Evolutionary conservation across 2,113 vertebrate species (phyloP).

Genomic region (Syngnathus typhle): DNA sequence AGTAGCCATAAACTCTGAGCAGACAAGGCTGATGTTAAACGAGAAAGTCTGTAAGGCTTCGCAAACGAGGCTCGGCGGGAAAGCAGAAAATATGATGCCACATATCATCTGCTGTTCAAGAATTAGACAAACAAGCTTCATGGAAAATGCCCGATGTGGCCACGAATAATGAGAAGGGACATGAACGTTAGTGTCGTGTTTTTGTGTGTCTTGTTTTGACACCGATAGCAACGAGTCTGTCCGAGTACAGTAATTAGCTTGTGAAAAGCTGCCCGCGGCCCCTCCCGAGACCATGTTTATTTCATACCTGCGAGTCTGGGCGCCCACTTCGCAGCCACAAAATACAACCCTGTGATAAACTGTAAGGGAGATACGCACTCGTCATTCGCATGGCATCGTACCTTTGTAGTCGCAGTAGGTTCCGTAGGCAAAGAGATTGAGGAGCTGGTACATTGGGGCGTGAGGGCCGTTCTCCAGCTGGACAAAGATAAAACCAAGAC

Average conservation of each 20-base stretch:
- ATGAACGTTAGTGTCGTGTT: constrained; percentile 16
- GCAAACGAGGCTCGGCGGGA: no score
- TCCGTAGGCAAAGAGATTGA: constrained; percentile 93
- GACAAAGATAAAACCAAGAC: constrained; percentile 11
- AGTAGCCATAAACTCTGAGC: no score
- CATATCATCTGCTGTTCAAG: neutral
- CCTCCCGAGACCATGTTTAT: constrained; percentile 36
- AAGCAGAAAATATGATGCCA: neutral
- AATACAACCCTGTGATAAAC: constrained; percentile 42
- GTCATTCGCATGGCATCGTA: constrained; percentile 66
- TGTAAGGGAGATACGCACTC: neutral
- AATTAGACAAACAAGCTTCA: neutral
- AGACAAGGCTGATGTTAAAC: no score
- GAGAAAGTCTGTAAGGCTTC: no score
- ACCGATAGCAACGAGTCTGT: constrained; percentile 16
- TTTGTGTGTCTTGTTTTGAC: neutral
- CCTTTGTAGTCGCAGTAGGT: constrained; percentile 94
- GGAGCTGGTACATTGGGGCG: constrained; percentile 85
- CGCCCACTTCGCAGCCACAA: constrained; percentile 31
- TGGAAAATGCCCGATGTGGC: neutral
- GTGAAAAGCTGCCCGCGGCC: constrained; percentile 27
- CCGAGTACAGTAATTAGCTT: constrained; percentile 5
- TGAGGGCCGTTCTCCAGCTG: constrained; percentile 90
- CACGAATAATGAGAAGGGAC: constrained; percentile 22
- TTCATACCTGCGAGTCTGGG: constrained; percentile 26